Evolutionary conservation across 2,113 vertebrate species (phyloP).

Genomic region (Cinclus cinclus): DNA sequence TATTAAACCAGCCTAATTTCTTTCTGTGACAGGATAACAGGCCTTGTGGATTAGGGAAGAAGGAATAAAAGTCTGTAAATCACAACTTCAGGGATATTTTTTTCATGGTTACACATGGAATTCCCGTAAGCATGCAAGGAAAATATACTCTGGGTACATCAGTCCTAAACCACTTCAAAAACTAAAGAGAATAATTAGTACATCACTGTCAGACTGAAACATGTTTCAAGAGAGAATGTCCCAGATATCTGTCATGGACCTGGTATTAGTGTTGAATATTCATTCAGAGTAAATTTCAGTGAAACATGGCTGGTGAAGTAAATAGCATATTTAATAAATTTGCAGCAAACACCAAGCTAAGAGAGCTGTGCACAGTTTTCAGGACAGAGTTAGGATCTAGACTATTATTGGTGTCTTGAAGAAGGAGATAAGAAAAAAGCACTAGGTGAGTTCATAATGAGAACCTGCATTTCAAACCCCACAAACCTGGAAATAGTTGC

Average conservation of each 20-base stretch:
- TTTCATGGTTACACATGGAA: neutral
- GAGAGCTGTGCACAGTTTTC: neutral
- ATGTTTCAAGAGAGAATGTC: neutral
- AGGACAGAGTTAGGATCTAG: neutral
- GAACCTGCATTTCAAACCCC: neutral
- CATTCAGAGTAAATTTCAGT: neutral
- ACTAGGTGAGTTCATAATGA: neutral
- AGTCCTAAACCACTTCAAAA: neutral
- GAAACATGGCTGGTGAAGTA: neutral
- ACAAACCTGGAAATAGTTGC: neutral
- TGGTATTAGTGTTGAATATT: neutral
- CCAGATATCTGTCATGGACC: neutral
- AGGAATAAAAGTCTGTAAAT: neutral
- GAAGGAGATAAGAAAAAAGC: neutral
- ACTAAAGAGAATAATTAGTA: neutral
- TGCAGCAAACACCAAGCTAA: neutral
- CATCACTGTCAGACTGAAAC: neutral
- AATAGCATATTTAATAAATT: neutral
- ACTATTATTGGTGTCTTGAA: neutral
- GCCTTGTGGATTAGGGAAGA: neutral
- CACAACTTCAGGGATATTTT: neutral
- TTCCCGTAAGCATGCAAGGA: neutral
- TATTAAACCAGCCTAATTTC: conserved; percentile 40
- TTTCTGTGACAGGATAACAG: conserved; percentile 19
- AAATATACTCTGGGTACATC: neutral